Evolutionary conservation across 2,888 invertebrate species (phyloP), one percentile per base, ranked within the genome.

Genomic region (Oeneis ivallda): DNA sequence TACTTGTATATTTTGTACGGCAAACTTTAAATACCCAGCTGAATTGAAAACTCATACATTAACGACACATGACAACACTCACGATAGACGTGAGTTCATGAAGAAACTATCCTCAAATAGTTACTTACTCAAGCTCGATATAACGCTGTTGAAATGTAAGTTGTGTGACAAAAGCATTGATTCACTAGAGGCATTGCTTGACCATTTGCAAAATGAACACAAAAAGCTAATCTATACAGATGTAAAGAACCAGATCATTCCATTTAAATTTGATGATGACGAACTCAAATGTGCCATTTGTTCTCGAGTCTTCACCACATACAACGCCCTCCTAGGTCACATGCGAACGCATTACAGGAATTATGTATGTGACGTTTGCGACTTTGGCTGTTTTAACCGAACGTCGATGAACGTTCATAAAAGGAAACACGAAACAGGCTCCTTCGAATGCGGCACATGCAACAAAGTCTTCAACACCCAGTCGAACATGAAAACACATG

Each of bases 401-500:
- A 72, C 71, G 9, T 68, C 68, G n/a, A 43, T 72, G 54, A 37
- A 59, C 6, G 67, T 60, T n/a, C 79, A 57, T 69, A 72, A 39
- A 19, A 73, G 66, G 1, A 72, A 72, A 6, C 83, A 84, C 19
- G 74, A 70, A 32, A 74, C 65, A 6, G 82, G 79, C 0, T 57
- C 53, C 0, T 77, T 70, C 60, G 63, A 69, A 6, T 92, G 91
- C 63, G 79, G 79, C 4, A 76, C 71, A 34, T 91, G 92, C 67
- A 75, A 81, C 1, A 87, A 88, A 68, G 73, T 82, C 0, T 90
- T 82, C 19, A 19, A 39, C 72, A 79, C 1, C 84, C 85, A 0
- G 74, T 76, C 43, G 74, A 81, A 11, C 85, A 84, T n/a, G 76
- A 84, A 43, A 81, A 81, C 80, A 1, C 91, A 91, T 50, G 82